Evolutionary conservation across 2,797 vertebrate genomes (phyloP), one percentile per base, ranked within the genome.

Genomic region (Sebastes steindachneri): DNA sequence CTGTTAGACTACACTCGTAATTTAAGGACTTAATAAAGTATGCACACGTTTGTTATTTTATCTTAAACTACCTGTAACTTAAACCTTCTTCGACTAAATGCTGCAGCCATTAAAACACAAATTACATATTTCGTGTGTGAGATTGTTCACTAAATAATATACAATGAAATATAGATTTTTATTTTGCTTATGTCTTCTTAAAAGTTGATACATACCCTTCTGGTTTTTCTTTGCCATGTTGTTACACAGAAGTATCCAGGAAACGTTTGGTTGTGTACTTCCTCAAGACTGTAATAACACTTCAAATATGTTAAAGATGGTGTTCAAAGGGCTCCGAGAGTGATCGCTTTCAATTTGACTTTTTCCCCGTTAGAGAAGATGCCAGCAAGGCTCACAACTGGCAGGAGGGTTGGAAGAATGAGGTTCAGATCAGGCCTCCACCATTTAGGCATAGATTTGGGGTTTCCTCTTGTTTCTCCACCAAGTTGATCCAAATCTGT

Each of bases 211-310:
- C 95, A 63, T 84, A 96, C 96, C 96, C 82, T 91, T 96, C 29
- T 91, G 93, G 91, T 95, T 96, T 85, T 95, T 96, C 92, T 95
- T 96, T 4, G 96, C 94, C 96, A 96, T 96, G 67, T 63, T 90
- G 79, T 78, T 77, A 71, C 64, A 57, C 57, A 73, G 45, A 73
- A 3, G 57, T 77, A 75, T 86, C 60, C 2, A 8, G 53, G 73
- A 65, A 80, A 80, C 1, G 5, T 19, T 75, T 29, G 5, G 41
- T 21, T 65, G 19, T 64, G 28, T 55, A 37, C 67, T 70, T 81
- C 72, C 65, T 73, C 71, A 53, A 51, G 60, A 59, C 14, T 15
- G 7, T 53, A 64, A 33, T 51, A 64, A 73, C 3, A 3, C 70
- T 79, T 79, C 51, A 72, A 68, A 68, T 67, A 21, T 41, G 54